Base-by-base conservation (phyloP, 2,797 vertebrate species). In the Eleutherodactylus coqui region DNA sequence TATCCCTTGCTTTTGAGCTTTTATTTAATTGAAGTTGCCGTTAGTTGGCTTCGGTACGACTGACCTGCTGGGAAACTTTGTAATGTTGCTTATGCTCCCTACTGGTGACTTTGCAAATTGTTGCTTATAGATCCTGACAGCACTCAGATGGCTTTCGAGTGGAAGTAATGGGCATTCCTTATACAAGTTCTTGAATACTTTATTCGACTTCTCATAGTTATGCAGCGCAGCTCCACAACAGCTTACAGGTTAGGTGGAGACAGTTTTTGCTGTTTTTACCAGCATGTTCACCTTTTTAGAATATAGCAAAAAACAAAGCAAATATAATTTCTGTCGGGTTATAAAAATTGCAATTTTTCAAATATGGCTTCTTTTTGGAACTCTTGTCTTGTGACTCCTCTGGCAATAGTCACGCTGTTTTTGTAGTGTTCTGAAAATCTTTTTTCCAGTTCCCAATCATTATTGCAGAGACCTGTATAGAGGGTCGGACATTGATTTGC, bases 31-130 rank as follows among this genome's bases (percentile, higher is more conserved):
- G 45, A 81, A 81, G 62, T n/a, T 67, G 11, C 62, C 49, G 41
- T 53, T 77, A 51, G 34, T 77, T 77, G 45, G 27, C 45, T 27
- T 8, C 2, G 53, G 32, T 13, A 34, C 10, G 6, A 9, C 16
- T 69, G 79, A 81, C 60, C 62, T 51, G 79, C 43, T 81, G 43
- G n/a, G 79, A 49, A 51, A 49, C 60, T 51, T 81, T 64, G 43
- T 29, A 60, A 21, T 49, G 45, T 24, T 16, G 51, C 29, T 45
- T 16, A 2, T 19, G 64, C 79, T 81, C 79, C 62, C 79, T 16
- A n/a, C 60, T 45, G 55, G 11, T 29, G 27, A 47, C 78, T 81
- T 45, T 45, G 55, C 21, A 45, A 17, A 4, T 27, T 67, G 78
- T 32, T 49, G 38, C 27, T 58, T 79, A 49, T 49, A 16, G 78